Conservation (phyloP, 2,113 vertebrate genomes). For the Bolborhynchus lineola region DNA sequence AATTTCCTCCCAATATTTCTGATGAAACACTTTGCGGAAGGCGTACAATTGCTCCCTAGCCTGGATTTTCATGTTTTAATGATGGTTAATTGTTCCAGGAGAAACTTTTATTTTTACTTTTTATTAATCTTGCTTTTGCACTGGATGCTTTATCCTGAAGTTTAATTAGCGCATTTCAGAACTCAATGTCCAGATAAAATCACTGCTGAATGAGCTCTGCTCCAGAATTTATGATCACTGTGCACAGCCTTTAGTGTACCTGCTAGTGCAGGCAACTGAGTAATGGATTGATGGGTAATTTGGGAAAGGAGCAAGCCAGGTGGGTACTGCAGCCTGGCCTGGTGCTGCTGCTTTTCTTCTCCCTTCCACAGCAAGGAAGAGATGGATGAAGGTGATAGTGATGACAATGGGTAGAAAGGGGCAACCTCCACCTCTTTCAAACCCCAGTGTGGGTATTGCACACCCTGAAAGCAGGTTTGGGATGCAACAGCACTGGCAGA, state of each 20-base stretch:
- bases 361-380: neutral
- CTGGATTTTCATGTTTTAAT: slow-evolving; percentile 16
- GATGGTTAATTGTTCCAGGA: slow-evolving; percentile 28
- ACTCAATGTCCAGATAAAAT: slow-evolving; percentile 1
- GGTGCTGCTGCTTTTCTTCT: neutral
- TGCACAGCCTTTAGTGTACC: neutral
- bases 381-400: neutral
- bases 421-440: neutral
- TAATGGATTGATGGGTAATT: neutral
- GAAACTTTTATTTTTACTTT: slow-evolving; percentile 15
- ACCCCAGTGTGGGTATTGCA: fast-evolving
- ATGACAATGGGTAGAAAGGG: neutral
- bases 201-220: neutral
- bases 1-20: slow-evolving; percentile 11
- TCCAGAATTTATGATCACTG: neutral
- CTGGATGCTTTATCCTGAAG: neutral
- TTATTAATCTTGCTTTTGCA: neutral
- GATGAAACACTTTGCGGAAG: neutral
- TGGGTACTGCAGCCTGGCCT: fast-evolving
- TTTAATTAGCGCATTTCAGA: slow-evolving; percentile 40
- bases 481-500: neutral
- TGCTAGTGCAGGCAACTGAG: neutral
- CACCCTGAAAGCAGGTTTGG: neutral
- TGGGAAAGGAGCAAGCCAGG: fast-evolving
- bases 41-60: neutral